These are phyloP conservation scores for Drosophila neonasuta DNA, from an alignment of 2,888 invertebrate genomes.

Conservation along the genomic window DNA sequence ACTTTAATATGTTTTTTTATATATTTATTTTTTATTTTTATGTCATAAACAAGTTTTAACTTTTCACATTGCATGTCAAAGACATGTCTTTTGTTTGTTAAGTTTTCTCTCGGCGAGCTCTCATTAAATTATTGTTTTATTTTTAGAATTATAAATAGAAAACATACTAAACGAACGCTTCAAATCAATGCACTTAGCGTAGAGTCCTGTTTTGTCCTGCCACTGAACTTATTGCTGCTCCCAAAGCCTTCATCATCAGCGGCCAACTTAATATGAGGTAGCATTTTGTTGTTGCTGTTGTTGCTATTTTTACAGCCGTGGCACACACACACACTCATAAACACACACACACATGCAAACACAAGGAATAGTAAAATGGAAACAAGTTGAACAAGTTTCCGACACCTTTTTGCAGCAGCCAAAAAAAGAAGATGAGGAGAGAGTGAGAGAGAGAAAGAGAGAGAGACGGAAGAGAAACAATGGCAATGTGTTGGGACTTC, in stretches of 20 bases:
- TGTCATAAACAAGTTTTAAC: too few relatives aligned
- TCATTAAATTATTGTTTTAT: too few relatives aligned
- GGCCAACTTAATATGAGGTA: constrained; percentile 44
- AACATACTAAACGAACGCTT: too few relatives aligned
- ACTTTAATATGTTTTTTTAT: too few relatives aligned
- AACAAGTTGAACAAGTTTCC: constrained; percentile 78
- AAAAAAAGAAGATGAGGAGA: constrained; percentile 2
- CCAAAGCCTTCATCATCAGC: constrained; percentile 5
- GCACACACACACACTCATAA: not conserved
- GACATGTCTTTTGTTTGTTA: too few relatives aligned
- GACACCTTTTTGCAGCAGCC: constrained; percentile 64
- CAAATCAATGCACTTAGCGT: too few relatives aligned
- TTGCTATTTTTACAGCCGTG: constrained; percentile 51
- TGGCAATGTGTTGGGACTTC: constrained; percentile 57
- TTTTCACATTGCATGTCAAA: too few relatives aligned
- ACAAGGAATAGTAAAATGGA: constrained; percentile 69
- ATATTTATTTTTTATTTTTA: too few relatives aligned
- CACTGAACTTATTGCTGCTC: not conserved
- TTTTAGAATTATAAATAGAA: too few relatives aligned
- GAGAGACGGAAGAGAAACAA: constrained; percentile 41
- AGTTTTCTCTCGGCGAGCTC: too few relatives aligned
- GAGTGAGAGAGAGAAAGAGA: constrained; percentile 6
- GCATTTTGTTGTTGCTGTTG: constrained; percentile 38
- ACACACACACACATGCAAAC: not conserved
- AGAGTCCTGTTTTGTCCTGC: constrained; percentile 29